Base-by-base conservation (phyloP, 2,113 vertebrate species). In the Mastomys natalensis region DNA sequence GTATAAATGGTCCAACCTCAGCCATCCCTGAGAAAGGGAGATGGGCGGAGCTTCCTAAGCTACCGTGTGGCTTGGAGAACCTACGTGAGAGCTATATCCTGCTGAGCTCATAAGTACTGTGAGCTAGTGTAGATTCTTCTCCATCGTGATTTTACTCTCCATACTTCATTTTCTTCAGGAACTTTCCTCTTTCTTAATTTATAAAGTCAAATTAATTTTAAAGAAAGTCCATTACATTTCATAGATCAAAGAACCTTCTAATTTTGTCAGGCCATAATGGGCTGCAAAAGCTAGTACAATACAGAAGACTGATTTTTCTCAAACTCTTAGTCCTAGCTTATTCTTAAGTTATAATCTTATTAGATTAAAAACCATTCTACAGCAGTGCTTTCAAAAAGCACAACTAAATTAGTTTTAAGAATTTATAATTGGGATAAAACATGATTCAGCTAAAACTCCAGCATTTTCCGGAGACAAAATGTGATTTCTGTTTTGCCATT, bases 361-460 rank as follows among this genome's bases (percentile, higher is more conserved):
- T 96, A 95, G 96, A 64, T 97, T 94, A 91, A 96, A 94, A 88
- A 77, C 62, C 29, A 22, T 58, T 96, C 34, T 96, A 91, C 29
- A 43, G 12, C 80, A 92, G 58, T 95, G 81, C 82, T 95, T 98
- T 92, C 78, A 92, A 96, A 96, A 92, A 95, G 60, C 89, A 95
- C 53, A 94, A 91, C 68, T 76, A 87, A 96, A 92, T 96, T 92
- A 95, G 72, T 97, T 96, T 55, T 43, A 94, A 80, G 95, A 91
- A 70, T 58, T 58, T 78, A 82, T 97, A 95, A 93, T 95, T 90
- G 60, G 86, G 95, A 77, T 95, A 70, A 95, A 92, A 95, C 7
- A 45, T 87, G n/a, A 34, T 70, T 95, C 45, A 90, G 51, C 78
- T 97, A 77, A 93, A 95, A 90, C 82, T 77, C 31, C 31, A 82